Evolutionary conservation across 1,140 invertebrate genomes (phyloP).

Genomic region (Wiebesia pumilae): DNA sequence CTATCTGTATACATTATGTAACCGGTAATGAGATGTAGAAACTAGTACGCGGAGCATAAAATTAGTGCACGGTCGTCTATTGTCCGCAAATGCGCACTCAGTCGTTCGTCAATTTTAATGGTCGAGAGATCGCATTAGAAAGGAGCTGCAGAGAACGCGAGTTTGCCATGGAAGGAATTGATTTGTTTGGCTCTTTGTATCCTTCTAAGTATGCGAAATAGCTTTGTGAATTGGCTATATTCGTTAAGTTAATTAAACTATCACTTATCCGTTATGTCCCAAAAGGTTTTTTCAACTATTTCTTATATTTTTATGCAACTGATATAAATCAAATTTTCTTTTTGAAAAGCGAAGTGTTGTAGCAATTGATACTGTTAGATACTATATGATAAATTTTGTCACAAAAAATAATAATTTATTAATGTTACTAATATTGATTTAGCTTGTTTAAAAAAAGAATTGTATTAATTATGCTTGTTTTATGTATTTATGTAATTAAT

Average conservation of each 20-base stretch:
- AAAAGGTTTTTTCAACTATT: neutral
- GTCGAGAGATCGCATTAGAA: slow-evolving; percentile 38
- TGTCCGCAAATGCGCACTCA: slow-evolving; percentile 10
- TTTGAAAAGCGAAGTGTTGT: neutral
- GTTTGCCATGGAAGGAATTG: slow-evolving; percentile 7
- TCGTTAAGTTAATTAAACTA: neutral
- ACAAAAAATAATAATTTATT: neutral
- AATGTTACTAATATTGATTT: neutral
- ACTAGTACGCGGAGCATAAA: neutral
- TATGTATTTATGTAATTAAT: neutral
- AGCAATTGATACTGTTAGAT: neutral
- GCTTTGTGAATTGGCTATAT: slow-evolving; percentile 9
- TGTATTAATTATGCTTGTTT: no score
- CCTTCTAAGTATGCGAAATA: neutral
- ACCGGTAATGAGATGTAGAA: slow-evolving; percentile 16
- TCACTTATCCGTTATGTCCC: neutral
- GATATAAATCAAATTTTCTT: neutral
- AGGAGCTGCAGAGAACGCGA: slow-evolving; percentile 10
- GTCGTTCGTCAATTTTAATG: slow-evolving; percentile 49
- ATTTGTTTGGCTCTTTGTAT: neutral
- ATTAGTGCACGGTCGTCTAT: slow-evolving; percentile 29
- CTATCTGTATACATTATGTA: neutral
- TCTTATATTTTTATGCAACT: neutral
- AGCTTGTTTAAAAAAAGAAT: no score
- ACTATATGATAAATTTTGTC: neutral